Conservation (phyloP, 2,888 invertebrate genomes). For the Xestia xanthographa region DNA sequence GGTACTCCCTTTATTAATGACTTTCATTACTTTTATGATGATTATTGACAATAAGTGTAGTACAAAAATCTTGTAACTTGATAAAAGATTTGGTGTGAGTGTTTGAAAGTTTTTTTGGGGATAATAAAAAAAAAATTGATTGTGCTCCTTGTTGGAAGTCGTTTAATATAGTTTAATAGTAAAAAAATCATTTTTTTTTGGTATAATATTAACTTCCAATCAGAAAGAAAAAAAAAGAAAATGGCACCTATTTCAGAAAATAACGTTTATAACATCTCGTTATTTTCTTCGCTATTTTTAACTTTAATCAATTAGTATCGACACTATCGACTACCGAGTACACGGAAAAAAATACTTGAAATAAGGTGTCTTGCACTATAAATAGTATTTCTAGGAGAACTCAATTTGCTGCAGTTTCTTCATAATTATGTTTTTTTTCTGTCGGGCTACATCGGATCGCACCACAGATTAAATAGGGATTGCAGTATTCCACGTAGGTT, state of each 20-base stretch:
- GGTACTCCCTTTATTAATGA: slow-evolving; percentile 26
- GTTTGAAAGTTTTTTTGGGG: neutral
- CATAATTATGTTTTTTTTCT: slow-evolving; percentile 50
- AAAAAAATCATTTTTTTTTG: neutral
- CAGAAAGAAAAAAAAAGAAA: slow-evolving; percentile 10
- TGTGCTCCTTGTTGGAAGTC: neutral
- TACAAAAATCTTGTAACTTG: slow-evolving; percentile 14
- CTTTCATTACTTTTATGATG: slow-evolving; percentile 35
- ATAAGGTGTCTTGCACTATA: slow-evolving; percentile 43
- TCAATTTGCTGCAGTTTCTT: slow-evolving; percentile 60
- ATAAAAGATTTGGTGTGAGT: slow-evolving; percentile 4
- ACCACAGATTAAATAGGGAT: slow-evolving; percentile 48
- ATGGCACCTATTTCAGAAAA: slow-evolving; percentile 20
- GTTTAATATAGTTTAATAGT: neutral
- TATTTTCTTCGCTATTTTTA: slow-evolving; percentile 33
- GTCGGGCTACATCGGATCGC: slow-evolving; percentile 34
- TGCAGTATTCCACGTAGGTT: slow-evolving; percentile 61
- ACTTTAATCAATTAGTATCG: slow-evolving; percentile 42
- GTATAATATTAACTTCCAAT: neutral
- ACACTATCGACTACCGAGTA: slow-evolving; percentile 37
- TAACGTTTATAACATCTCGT: neutral
- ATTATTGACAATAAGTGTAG: slow-evolving; percentile 23
- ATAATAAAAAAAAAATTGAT: neutral
- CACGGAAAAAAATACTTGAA: slow-evolving; percentile 59
- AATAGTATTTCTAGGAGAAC: slow-evolving; percentile 52